phyloP scores from a whole-genome alignment of 2,888 invertebrate species.

The Tigriopus californicus region DNA sequence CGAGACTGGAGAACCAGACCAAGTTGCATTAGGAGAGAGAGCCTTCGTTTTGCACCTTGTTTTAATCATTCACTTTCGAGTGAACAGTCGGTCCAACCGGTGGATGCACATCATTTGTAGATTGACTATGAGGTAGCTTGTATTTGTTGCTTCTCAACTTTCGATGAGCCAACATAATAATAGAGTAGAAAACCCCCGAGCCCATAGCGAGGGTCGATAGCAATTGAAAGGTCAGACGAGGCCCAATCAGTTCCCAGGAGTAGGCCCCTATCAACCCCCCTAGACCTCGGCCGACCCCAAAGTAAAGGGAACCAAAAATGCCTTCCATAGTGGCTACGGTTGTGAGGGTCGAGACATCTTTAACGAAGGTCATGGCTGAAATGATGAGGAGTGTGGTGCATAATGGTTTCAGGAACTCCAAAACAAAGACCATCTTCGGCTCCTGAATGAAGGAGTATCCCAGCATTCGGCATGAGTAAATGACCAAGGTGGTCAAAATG shows the following conservation, averaged over 20 bases:
- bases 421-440: background rate
- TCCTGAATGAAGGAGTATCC: background rate
- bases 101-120: no score
- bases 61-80: no score
- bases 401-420: background rate
- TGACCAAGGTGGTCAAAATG: background rate
- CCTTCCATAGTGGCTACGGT: conserved; percentile 59
- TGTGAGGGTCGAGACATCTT: conserved; percentile 46
- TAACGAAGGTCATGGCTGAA: conserved; percentile 56
- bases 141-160: background rate
- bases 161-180: background rate
- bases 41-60: no score
- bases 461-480: background rate
- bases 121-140: background rate
- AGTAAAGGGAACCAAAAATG: conserved; percentile 55
- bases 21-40: no score
- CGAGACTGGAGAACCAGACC: no score
- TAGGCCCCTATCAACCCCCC: background rate
- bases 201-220: no score
- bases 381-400: conserved; percentile 33
- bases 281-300: conserved; percentile 40
- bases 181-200: background rate
- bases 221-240: no score
- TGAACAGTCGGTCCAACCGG: no score
- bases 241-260: background rate